Conservation (phyloP, 2,113 vertebrate species). For the Hystrix brachyura region DNA sequence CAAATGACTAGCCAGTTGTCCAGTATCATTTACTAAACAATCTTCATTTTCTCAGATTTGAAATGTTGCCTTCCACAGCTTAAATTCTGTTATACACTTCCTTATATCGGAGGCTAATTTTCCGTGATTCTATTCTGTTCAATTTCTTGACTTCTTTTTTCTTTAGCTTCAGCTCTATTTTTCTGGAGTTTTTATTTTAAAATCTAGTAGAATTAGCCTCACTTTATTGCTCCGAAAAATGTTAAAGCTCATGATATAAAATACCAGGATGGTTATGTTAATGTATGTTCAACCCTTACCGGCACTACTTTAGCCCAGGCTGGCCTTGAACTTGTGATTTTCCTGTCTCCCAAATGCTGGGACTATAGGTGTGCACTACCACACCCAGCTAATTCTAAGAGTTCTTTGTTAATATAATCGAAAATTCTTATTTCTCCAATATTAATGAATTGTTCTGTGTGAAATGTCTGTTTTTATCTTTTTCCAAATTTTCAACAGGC, state of each 20-base stretch:
- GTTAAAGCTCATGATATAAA: slow-evolving; percentile 18
- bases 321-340: background rate
- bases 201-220: background rate
- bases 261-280: background rate
- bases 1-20: background rate
- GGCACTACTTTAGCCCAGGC: background rate
- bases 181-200: background rate
- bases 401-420: background rate
- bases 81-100: background rate
- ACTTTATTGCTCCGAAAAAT: slow-evolving; percentile 3
- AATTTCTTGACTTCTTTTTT: background rate
- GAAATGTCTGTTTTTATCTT: background rate
- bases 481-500: background rate
- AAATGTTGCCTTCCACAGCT: slow-evolving; percentile 3
- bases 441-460: background rate
- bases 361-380: background rate
- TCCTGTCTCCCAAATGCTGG: background rate
- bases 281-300: background rate
- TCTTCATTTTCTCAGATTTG: background rate
- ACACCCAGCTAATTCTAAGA: background rate
- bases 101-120: background rate
- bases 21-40: background rate
- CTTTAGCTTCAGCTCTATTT: background rate
- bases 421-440: slow-evolving; percentile 3
- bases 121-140: background rate